Percentiles rank a stretch among this genome's conserved stretches.
Conservation (phyloP, 2,797 vertebrate species). For the Enteromius unitaeniatus region DNA sequence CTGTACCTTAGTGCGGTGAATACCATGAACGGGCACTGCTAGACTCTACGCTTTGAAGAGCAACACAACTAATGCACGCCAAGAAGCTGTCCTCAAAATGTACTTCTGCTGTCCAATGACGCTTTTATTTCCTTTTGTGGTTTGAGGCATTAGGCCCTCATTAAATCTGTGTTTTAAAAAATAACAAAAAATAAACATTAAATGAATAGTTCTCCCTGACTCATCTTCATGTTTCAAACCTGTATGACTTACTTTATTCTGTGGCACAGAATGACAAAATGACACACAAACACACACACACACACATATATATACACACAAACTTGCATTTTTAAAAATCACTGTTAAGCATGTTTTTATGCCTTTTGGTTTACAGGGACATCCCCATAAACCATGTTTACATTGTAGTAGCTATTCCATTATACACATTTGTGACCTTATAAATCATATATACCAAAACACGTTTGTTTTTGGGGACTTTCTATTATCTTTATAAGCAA, state of each 20-base stretch:
- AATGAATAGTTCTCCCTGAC: background rate
- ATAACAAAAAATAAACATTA: background rate
- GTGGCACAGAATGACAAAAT: background rate
- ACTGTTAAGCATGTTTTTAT: no score
- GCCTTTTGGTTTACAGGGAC: no score
- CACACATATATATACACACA: no score
- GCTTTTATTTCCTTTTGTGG: conserved; percentile 60
- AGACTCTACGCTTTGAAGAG: conserved; percentile 12
- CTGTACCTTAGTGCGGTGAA: conserved; percentile 24
- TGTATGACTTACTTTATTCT: background rate
- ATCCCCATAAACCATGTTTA: no score
- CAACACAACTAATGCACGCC: background rate
- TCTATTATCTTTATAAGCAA: no score
- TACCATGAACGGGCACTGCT: background rate
- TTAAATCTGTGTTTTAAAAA: background rate
- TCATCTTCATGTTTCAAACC: background rate
- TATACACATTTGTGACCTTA: no score
- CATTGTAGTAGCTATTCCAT: no score
- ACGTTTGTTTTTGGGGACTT: no score
- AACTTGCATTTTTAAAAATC: background rate
- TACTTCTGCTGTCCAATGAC: conserved; percentile 60
- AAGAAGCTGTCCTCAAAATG: conserved; percentile 18
- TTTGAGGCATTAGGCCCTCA: conserved; percentile 62
- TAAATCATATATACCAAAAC: no score
- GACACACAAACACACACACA: no score